Evolutionary conservation across 2,113 vertebrate genomes (phyloP).

Genomic region (Rafetus swinhoei): DNA sequence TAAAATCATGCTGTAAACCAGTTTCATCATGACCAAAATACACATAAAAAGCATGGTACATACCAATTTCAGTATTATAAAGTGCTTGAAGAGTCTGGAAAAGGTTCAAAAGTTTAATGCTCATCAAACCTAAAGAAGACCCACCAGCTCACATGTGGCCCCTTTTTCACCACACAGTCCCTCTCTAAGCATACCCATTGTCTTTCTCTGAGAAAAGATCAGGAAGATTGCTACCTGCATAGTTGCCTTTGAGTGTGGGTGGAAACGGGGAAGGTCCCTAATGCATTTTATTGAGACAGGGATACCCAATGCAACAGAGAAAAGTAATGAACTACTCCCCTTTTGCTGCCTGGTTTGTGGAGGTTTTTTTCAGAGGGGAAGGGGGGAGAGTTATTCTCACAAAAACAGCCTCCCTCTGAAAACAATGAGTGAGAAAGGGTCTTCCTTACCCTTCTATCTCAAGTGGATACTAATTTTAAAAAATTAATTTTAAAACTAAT

Average conservation of each 20-base stretch:
- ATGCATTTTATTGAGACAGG: background rate
- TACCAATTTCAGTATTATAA: background rate
- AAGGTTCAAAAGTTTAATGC: background rate
- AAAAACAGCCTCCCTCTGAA: background rate
- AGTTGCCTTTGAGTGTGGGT: background rate
- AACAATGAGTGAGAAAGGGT: background rate
- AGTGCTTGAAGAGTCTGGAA: background rate
- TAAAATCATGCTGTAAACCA: background rate
- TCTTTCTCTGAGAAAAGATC: background rate
- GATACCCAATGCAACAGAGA: background rate
- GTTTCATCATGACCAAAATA: background rate
- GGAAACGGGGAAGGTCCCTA: accelerated
- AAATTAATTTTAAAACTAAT: no score
- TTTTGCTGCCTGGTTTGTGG: background rate
- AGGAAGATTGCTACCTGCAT: background rate
- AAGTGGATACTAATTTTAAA: no score
- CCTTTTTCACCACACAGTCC: accelerated
- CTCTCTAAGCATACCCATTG: background rate
- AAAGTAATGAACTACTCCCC: background rate
- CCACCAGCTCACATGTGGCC: accelerated
- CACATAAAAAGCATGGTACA: background rate
- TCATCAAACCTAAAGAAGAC: accelerated
- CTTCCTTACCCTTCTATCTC: background rate
- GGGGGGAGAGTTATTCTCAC: background rate
- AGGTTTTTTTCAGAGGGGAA: background rate